phyloP scores from a whole-genome alignment of 2,888 invertebrate genomes.

The Onthophagus sagittarius region DNA sequence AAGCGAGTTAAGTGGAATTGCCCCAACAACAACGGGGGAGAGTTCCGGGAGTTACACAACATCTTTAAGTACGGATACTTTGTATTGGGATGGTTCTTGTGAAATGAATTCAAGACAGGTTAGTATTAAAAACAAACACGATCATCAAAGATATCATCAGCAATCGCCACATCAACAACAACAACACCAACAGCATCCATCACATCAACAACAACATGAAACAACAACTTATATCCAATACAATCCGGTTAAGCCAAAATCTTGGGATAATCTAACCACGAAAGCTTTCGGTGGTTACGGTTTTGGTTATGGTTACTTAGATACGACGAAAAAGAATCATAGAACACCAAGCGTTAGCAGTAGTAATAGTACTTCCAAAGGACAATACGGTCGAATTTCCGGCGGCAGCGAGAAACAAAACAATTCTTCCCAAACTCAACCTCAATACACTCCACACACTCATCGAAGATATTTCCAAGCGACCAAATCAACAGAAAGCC shows the following conservation, averaged over 20 bases:
- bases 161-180: not conserved
- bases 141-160: slow-evolving; percentile 33
- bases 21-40: slow-evolving; percentile 58
- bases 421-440: slow-evolving; percentile 35
- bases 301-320: slow-evolving; percentile 81
- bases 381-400: slow-evolving; percentile 41
- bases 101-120: slow-evolving; percentile 46
- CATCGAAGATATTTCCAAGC: slow-evolving; percentile 55
- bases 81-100: slow-evolving; percentile 69
- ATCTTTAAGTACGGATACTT: slow-evolving; percentile 79
- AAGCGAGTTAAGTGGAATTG: slow-evolving; percentile 65
- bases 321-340: slow-evolving; percentile 53
- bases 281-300: slow-evolving; percentile 84
- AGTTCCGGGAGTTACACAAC: slow-evolving; percentile 79
- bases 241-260: slow-evolving; percentile 69
- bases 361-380: slow-evolving; percentile 30
- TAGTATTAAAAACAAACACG: slow-evolving; percentile 49
- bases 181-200: slow-evolving; percentile 40
- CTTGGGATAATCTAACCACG: slow-evolving; percentile 85
- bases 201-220: slow-evolving; percentile 31
- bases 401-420: slow-evolving; percentile 39
- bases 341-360: slow-evolving; percentile 9
- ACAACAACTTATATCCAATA: slow-evolving; percentile 50
- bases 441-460: slow-evolving; percentile 51
- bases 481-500: slow-evolving; percentile 79